Conservation (phyloP, 2,797 vertebrate genomes). For the Morelia viridis region DNA sequence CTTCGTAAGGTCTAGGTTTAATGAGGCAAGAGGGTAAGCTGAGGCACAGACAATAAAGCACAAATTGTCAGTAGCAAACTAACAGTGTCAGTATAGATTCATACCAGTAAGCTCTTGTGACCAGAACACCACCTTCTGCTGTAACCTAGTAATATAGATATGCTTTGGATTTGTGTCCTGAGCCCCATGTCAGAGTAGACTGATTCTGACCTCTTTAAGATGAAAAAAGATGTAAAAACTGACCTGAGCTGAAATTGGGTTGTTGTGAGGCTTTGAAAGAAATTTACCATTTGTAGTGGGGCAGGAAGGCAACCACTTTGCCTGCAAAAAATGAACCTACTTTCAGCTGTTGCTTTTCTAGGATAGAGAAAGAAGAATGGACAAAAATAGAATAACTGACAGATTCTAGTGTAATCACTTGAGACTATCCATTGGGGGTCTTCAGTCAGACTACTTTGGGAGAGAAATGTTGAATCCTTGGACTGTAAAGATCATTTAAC, state of each 20-base stretch:
- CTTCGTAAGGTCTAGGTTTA: neutral
- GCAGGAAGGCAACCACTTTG: neutral
- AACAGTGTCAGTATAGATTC: neutral
- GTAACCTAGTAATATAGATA: neutral
- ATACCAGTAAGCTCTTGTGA: neutral
- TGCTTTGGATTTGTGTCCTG: neutral
- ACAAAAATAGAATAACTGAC: neutral
- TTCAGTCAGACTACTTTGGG: neutral
- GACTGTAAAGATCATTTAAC: neutral
- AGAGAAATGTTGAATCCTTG: neutral
- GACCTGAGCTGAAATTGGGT: neutral
- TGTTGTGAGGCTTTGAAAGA: neutral
- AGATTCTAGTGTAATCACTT: neutral
- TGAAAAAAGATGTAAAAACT: neutral
- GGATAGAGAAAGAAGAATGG: neutral
- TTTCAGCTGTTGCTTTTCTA: neutral
- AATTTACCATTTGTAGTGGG: neutral
- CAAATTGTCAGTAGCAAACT: neutral
- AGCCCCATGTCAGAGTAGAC: neutral
- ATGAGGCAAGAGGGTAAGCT: neutral
- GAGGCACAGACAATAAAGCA: neutral
- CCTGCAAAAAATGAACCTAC: neutral
- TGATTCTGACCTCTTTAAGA: neutral
- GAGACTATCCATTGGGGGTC: neutral
- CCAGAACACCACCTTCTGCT: neutral